These are phyloP conservation scores for Scomber scombrus DNA, from an alignment of 2,113 vertebrate genomes.

Conservation along the genomic window DNA sequence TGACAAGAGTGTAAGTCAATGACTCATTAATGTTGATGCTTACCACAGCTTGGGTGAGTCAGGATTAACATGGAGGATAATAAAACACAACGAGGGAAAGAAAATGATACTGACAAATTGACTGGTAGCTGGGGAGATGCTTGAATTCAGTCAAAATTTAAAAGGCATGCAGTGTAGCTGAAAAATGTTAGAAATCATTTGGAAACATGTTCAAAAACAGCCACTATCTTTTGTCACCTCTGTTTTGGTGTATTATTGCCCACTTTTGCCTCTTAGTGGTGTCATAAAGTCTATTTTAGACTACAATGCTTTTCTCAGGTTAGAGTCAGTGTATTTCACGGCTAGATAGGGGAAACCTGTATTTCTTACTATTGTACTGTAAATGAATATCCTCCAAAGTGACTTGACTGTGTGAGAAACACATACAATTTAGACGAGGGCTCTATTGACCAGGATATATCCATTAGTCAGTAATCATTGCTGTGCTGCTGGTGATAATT, in stretches of 20 bases:
- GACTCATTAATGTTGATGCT: neutral
- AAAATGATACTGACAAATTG: neutral
- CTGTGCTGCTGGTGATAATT: slow-evolving; percentile 5
- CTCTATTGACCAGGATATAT: slow-evolving; percentile 11
- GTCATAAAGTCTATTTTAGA: neutral
- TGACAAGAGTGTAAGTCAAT: slow-evolving; percentile 16
- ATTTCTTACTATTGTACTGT: slow-evolving; percentile 6
- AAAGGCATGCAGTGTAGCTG: neutral
- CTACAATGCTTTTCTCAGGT: neutral
- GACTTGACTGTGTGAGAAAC: slow-evolving; percentile 11
- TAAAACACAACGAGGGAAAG: neutral
- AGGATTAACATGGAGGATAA: slow-evolving; percentile 9
- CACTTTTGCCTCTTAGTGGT: neutral
- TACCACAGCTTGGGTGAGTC: neutral
- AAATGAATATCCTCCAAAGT: slow-evolving; percentile 24
- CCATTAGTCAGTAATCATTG: slow-evolving; percentile 12
- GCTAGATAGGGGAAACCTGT: neutral
- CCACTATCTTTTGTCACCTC: neutral
- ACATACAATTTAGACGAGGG: neutral
- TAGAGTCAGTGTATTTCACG: neutral
- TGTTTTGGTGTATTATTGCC: neutral
- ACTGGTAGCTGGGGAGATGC: slow-evolving; percentile 9
- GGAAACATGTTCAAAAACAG: neutral
- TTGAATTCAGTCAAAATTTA: slow-evolving; percentile 3
- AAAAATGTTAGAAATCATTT: neutral